phyloP scores from a whole-genome alignment of 2,113 vertebrate species.

The Oreotrochilus melanogaster region DNA sequence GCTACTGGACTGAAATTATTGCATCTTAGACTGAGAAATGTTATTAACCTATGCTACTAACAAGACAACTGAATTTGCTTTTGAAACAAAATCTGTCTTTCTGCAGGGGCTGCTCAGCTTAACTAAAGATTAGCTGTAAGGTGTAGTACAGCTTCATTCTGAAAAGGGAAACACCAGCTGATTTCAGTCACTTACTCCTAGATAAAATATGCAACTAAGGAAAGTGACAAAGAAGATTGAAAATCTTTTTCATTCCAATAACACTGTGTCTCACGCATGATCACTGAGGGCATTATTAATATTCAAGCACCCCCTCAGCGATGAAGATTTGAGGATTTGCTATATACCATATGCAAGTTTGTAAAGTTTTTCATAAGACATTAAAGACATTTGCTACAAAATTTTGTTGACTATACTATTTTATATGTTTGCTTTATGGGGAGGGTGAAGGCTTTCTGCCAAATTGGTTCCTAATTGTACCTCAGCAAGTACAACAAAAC shows the following conservation, averaged over 20 bases:
- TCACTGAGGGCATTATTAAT: conserved; percentile 18
- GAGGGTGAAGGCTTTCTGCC: background rate
- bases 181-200: conserved; percentile 27
- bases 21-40: background rate
- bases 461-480: background rate
- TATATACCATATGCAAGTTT: background rate
- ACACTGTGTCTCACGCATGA: background rate
- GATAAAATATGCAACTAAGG: conserved; percentile 42
- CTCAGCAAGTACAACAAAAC: background rate
- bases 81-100: background rate
- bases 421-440: background rate
- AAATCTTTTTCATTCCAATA: conserved; percentile 11
- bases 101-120: background rate
- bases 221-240: conserved; percentile 30
- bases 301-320: background rate
- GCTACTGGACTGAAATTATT: background rate
- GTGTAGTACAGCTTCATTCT: background rate
- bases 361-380: background rate
- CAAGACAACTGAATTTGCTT: background rate
- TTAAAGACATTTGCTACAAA: background rate
- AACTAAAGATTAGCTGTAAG: background rate
- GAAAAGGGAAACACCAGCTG: background rate
- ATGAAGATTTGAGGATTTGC: background rate
- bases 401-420: background rate
- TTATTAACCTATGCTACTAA: background rate